Conservation (phyloP, 1,140 invertebrate genomes). For the Melitaea cinxia region DNA sequence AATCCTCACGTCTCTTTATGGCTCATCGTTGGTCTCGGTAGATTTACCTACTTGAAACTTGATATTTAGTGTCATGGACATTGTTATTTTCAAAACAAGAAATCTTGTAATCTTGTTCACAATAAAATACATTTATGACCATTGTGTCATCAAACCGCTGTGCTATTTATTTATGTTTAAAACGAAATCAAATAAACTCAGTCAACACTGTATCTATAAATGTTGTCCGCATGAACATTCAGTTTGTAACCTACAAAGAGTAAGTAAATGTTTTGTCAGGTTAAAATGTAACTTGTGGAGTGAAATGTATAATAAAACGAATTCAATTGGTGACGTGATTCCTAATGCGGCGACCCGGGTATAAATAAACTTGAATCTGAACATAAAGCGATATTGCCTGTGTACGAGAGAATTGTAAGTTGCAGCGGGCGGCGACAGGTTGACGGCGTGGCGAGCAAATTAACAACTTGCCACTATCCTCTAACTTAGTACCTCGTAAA, state of each 20-base stretch:
- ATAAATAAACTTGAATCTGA: slow-evolving; percentile 49
- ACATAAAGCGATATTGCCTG: slow-evolving; percentile 54
- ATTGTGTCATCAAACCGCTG: slow-evolving; percentile 76
- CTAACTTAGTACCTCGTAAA: slow-evolving; percentile 79
- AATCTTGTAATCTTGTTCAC: no score
- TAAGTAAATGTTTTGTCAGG: background rate
- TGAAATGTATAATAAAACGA: slow-evolving; percentile 18
- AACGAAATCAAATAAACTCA: background rate
- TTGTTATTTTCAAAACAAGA: no score
- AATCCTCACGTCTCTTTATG: slow-evolving; percentile 74
- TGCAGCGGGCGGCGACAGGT: slow-evolving; percentile 75
- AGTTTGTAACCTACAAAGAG: background rate
- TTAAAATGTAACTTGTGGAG: background rate
- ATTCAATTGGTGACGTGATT: slow-evolving; percentile 22
- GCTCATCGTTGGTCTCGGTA: slow-evolving; percentile 62
- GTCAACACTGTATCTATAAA: background rate
- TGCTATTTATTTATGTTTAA: slow-evolving; percentile 38
- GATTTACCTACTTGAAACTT: slow-evolving; percentile 73
- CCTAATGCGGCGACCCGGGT: slow-evolving; percentile 23
- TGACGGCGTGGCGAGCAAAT: slow-evolving; percentile 69
- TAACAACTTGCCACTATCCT: slow-evolving; percentile 76
- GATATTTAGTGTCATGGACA: slow-evolving; percentile 66
- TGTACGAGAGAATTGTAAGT: slow-evolving; percentile 58
- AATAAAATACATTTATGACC: no score
- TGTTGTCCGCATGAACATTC: background rate